These are phyloP conservation scores for Leucophenga maculata DNA, from an alignment of 2,888 invertebrate genomes.

Conservation along the genomic window DNA sequence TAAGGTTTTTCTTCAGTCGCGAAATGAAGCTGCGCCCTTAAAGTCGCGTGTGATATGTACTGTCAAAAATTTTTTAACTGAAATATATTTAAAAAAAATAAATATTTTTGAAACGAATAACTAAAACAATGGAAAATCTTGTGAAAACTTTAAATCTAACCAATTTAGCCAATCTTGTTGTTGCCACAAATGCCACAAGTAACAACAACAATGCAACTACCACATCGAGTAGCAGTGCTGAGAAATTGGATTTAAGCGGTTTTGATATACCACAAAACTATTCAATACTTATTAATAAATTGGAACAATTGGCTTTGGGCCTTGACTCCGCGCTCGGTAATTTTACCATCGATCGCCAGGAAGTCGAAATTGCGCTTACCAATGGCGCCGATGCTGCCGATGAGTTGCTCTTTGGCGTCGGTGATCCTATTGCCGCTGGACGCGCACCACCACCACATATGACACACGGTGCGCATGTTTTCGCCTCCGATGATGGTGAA, in stretches of 20 bases:
- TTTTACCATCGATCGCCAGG: constrained; percentile 64
- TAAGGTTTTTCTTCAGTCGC: constrained; percentile 54
- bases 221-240: constrained; percentile 37
- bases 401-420: constrained; percentile 53
- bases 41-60: constrained; percentile 35
- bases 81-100: constrained; percentile 12
- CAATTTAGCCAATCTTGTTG: constrained; percentile 55
- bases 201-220: constrained; percentile 13
- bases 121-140: constrained; percentile 39
- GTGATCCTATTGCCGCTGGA: constrained; percentile 53
- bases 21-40: constrained; percentile 57
- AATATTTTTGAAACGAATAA: no score
- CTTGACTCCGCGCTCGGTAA: constrained; percentile 66
- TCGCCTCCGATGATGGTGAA: constrained; percentile 70
- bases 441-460: constrained; percentile 55
- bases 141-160: constrained; percentile 55
- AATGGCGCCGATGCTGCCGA: constrained; percentile 50
- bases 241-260: constrained; percentile 60
- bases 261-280: constrained; percentile 68
- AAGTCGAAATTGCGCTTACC: constrained; percentile 61
- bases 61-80: constrained; percentile 36
- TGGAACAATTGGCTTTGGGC: constrained; percentile 68
- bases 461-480: constrained; percentile 49
- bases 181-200: constrained; percentile 39
- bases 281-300: constrained; percentile 68